Base-by-base conservation (phyloP, 2,888 invertebrate genomes). In the Agrenia bidenticulata region DNA sequence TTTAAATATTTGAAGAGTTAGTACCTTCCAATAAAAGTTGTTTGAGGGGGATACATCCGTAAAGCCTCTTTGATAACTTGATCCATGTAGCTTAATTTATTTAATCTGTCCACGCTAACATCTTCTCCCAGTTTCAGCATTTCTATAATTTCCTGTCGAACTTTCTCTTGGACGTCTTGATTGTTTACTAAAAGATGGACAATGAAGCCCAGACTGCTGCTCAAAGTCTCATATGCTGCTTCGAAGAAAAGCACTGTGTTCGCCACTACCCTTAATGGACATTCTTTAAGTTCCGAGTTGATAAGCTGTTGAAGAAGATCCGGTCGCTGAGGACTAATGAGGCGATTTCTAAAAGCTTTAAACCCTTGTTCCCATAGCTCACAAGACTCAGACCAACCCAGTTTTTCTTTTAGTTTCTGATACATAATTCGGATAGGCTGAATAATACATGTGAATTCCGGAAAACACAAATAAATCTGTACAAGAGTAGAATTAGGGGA, bases 231-330 rank as follows among this genome's bases (percentile, higher is more conserved):
- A 41, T 67, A 73, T 11, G 67, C 68, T 1, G 73, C 70, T 55
- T 73, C 73, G 62, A 73, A 73, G 53, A 73, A 69, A 4, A 73
- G 55, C 1, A 70, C 73, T n/a, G 67, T 62, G 41, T 73, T 73
- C 11, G 70, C 73, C 11, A 67, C 69, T 21, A 69, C 64, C 9
- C 41, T 27, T 7, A 57, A 32, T 2, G 63, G 55, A 11, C 63
- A 50, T 9, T 66, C 50, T 5, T 53, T 1, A 2, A 70, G 55
- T 13, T 56, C 45, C 1, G 63, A 60, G 5, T 27, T 19, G 1
- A 69, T 2, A 53, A 69, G 63, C n/a, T 51, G 17, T 21, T 65
- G 63, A 1, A 69, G 54, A 27, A 69, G 26, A 41, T 69, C 65
- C 1, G 60, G 24, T 1, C 59, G 50, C 17, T 11, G 41, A 19